Conservation (phyloP, 2,113 vertebrate genomes). For the Orycteropus afer region DNA sequence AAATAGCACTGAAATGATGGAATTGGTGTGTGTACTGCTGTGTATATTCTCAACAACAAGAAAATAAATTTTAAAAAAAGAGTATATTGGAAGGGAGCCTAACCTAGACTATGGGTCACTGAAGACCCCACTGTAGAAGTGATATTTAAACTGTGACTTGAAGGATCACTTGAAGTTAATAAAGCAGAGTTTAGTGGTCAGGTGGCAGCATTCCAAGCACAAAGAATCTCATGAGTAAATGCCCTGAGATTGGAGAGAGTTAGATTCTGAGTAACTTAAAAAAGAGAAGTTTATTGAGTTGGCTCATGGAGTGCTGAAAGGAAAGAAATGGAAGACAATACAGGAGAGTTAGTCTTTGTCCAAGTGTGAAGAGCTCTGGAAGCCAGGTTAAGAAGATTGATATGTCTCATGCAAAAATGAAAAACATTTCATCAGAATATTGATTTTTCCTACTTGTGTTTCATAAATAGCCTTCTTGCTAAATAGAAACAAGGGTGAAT, state of each 20-base stretch:
- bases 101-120: neutral
- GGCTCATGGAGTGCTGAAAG: neutral
- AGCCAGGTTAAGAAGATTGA: neutral
- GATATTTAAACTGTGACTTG: neutral
- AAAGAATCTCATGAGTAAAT: neutral
- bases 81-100: neutral
- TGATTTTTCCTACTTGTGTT: neutral
- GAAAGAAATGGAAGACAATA: neutral
- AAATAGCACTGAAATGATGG: neutral
- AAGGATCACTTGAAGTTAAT: conserved; percentile 7
- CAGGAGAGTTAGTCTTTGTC: neutral
- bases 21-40: neutral
- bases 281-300: neutral
- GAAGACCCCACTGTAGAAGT: neutral
- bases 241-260: neutral
- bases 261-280: neutral
- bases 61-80: neutral
- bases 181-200: neutral
- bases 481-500: neutral
- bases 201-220: neutral
- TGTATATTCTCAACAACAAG: neutral
- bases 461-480: neutral
- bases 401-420: neutral
- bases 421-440: neutral
- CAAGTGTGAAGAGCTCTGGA: too few species aligned